Conservation (phyloP, 2,797 vertebrate genomes). For the Podarcis siculus region DNA sequence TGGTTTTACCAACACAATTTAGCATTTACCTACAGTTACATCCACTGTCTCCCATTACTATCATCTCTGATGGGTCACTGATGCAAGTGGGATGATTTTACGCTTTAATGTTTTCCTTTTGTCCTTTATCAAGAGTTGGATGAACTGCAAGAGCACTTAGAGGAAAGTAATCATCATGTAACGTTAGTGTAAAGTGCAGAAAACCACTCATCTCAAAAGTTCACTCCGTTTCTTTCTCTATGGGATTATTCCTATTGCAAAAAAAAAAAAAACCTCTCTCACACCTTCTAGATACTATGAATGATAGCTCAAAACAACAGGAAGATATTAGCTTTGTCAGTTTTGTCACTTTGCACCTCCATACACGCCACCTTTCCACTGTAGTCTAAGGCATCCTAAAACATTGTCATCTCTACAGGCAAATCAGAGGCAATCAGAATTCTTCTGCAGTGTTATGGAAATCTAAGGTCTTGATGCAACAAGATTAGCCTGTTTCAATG, state of each 20-base stretch:
- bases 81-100: too few species aligned
- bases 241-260: neutral
- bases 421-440: neutral
- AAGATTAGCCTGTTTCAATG: constrained; percentile 1
- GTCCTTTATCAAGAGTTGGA: neutral
- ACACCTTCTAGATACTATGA: constrained; percentile 2
- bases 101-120: neutral
- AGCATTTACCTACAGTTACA: too few species aligned
- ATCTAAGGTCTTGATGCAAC: neutral
- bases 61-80: too few species aligned
- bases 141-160: neutral
- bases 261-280: neutral
- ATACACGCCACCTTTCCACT: neutral
- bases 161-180: constrained; percentile 3
- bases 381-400: neutral
- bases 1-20: too few species aligned
- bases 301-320: neutral
- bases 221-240: neutral
- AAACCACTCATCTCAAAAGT: neutral
- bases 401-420: neutral
- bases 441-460: neutral
- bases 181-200: constrained; percentile 15
- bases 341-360: neutral
- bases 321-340: constrained; percentile 1
- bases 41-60: too few species aligned